Base-by-base conservation (phyloP, 2,888 invertebrate genomes). In the Mallateleia sp. region DNA sequence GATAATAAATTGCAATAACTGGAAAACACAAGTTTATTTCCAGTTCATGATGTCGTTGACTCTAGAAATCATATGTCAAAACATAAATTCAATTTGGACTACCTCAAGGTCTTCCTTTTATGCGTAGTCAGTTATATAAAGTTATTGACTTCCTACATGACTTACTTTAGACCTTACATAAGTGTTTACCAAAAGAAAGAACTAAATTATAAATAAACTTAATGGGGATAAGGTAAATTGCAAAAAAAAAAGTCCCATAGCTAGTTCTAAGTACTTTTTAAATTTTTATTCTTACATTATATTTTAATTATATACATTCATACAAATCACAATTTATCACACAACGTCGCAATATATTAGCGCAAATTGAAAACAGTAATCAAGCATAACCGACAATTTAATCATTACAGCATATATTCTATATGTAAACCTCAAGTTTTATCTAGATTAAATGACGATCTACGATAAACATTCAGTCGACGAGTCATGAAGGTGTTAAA, bases 291-390 rank as follows among this genome's bases (percentile, higher is more conserved):
- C 14, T 58, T 54, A 28, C 22, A n/a, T 54, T 52, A 52, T 20
- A 56, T 3, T 45, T 67, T 50, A 52, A 24, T 62, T 79, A 79
- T 71, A 71, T 79, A 79, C 79, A 79, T 79, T 24, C 69, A 79
- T 79, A 79, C 69, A 69, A 69, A 79, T 79, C 79, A 69, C 79
- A 79, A 66, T 60, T 25, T 79, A 79, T 79, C 79, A 69, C 79
- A 79, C 69, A 79, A 78, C 60, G 62, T 79, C 52, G 52, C 52
- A 34, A 25, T 25, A 22, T n/a, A 22, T 15, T 24, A 14, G 56
- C 66, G 66, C 20, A 24, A 77, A 11, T 66, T 56, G 50, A 66
- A 62, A 79, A 79, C 67, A 69, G 38, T 50, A 69, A 79, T 79
- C 79, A 50, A 69, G 60, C 38, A 32, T 54, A 79, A 71, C 71